These are phyloP conservation scores for Resseliella maxima DNA, from an alignment of 2,888 invertebrate genomes.

Conservation along the genomic window DNA sequence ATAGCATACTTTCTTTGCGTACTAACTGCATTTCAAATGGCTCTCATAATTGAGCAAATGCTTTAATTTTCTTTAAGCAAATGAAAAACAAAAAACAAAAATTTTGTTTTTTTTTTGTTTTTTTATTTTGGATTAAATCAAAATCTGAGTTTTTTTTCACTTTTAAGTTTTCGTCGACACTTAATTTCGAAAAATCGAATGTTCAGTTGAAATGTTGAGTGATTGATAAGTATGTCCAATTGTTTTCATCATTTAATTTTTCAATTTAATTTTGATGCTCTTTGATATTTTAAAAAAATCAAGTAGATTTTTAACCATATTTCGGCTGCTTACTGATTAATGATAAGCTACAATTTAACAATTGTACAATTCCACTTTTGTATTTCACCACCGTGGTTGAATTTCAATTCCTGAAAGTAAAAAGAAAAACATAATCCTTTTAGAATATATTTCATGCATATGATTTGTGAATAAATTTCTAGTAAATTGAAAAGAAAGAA, in stretches of 20 bases:
- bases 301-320: not conserved
- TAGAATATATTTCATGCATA: conserved; percentile 27
- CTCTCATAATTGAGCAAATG: not conserved
- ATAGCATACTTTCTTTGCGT: not conserved
- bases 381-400: not conserved
- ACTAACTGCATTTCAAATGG: not conserved
- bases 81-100: no score
- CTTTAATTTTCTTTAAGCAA: no score
- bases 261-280: not conserved
- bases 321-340: not conserved
- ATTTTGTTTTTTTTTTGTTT: not conserved
- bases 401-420: not conserved
- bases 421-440: conserved; percentile 11
- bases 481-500: not conserved
- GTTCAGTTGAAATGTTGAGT: no score
- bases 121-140: no score
- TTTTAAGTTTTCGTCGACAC: not conserved
- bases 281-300: not conserved
- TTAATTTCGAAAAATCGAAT: no score
- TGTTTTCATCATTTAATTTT: not conserved
- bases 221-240: no score
- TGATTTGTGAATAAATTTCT: not conserved
- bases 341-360: no score
- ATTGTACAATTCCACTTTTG: not conserved
- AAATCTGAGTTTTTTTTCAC: no score